Evolutionary conservation across 2,888 invertebrate genomes (phyloP).

Genomic region (Crossocerus cetratus): DNA sequence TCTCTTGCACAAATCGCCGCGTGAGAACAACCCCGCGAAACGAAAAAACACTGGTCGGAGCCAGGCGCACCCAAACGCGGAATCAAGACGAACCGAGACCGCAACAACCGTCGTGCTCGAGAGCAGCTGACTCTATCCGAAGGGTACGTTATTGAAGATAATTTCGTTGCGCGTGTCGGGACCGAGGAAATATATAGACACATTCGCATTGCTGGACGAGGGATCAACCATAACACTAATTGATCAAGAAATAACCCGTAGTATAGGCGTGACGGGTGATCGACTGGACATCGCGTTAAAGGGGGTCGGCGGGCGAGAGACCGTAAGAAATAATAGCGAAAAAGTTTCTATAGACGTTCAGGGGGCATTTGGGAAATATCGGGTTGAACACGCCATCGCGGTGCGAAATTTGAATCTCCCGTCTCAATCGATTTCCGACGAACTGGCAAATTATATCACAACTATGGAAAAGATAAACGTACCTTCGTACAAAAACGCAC

Average conservation of each 20-base stretch:
- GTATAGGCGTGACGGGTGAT: background rate
- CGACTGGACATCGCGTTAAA: no score
- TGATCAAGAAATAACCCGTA: background rate
- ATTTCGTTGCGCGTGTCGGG: background rate
- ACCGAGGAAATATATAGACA: no score
- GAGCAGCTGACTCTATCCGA: no score
- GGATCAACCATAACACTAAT: background rate
- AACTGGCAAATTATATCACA: background rate
- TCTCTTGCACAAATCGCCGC: no score
- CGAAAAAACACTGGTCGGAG: no score
- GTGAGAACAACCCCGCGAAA: no score
- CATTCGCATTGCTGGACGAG: background rate
- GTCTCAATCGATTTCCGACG: background rate
- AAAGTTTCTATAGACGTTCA: background rate
- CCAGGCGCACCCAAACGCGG: no score
- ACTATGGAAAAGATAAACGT: background rate
- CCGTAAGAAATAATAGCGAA: background rate
- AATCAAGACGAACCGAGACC: no score
- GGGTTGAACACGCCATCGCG: background rate
- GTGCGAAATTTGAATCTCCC: background rate
- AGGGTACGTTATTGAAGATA: background rate
- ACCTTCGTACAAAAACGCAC: background rate
- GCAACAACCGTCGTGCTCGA: no score
- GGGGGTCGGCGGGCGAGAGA: no score
- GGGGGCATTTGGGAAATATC: background rate